A percentile compares a stretch with the other conserved stretches of the same genome.
phyloP scores from a whole-genome alignment of 1,140 invertebrate genomes.

The Agrilus planipennis region DNA sequence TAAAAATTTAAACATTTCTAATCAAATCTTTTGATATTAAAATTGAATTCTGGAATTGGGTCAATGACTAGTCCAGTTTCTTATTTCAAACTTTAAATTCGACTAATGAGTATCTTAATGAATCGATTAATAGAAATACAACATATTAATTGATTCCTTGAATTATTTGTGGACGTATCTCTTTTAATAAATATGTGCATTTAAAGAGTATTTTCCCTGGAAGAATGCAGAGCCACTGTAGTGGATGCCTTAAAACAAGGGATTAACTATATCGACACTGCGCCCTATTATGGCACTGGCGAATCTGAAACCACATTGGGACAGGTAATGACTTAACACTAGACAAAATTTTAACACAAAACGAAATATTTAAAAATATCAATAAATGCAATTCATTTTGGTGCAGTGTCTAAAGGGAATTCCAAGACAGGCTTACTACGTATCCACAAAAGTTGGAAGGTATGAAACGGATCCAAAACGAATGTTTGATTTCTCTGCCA shows the following conservation, averaged over 20 bases:
- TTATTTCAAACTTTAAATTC: neutral
- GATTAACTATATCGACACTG: constrained; percentile 86
- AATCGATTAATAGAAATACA: neutral
- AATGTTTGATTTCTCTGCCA: constrained; percentile 81
- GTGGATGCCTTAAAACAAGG: constrained; percentile 60
- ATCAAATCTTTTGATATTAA: too few relatives aligned
- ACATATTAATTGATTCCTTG: neutral
- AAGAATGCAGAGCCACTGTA: constrained; percentile 57
- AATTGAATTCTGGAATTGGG: neutral
- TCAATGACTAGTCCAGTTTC: neutral
- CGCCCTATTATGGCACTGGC: constrained; percentile 85
- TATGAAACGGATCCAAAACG: constrained; percentile 58
- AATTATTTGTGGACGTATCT: neutral
- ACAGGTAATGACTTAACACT: constrained; percentile 57
- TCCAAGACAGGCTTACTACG: constrained; percentile 72
- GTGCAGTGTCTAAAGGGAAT: constrained; percentile 61
- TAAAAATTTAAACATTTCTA: too few relatives aligned
- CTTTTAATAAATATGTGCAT: constrained; percentile 12
- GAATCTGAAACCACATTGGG: constrained; percentile 68
- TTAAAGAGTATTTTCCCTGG: constrained; percentile 41
- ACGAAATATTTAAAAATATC: too few relatives aligned
- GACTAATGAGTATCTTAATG: neutral
- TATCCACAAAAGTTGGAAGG: constrained; percentile 87
- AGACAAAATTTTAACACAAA: too few relatives aligned
- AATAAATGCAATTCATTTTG: constrained; percentile 7